Evolutionary conservation across 2,113 vertebrate genomes (phyloP).

Genomic region (Neolamprologus cancellatus): DNA sequence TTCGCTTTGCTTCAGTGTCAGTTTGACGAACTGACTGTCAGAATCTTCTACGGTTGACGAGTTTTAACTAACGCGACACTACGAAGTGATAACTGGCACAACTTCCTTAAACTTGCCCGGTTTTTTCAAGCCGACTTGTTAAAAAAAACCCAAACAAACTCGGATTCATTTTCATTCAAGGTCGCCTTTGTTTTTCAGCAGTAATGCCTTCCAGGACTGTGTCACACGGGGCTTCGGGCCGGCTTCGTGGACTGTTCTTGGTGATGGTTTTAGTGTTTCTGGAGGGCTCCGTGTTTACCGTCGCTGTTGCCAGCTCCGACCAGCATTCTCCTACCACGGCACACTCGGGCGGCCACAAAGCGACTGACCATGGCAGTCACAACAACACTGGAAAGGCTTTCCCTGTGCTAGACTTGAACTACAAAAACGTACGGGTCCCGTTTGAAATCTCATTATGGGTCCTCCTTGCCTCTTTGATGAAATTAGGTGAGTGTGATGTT

Average conservation of each 20-base stretch:
- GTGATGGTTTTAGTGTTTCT: conserved; percentile 37
- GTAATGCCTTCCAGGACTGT: conserved; percentile 7
- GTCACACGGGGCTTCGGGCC: neutral
- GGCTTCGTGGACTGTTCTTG: conserved; percentile 27
- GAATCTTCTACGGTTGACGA: neutral
- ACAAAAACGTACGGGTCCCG: conserved; percentile 70
- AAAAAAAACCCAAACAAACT: neutral
- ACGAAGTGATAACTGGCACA: neutral
- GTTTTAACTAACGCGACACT: neutral
- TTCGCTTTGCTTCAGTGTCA: neutral
- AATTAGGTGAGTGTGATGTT: conserved; percentile 80
- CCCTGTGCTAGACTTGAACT: conserved; percentile 85
- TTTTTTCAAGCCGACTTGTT: neutral
- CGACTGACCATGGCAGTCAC: neutral
- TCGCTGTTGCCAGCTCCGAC: conserved; percentile 44
- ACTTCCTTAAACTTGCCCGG: conserved; percentile 15
- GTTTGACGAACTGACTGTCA: neutral
- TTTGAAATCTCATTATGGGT: conserved; percentile 93
- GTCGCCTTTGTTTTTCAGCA: neutral
- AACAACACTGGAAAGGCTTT: conserved; percentile 75
- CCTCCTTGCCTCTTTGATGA: conserved; percentile 92
- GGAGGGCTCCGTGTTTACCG: conserved; percentile 18
- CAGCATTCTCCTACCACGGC: neutral
- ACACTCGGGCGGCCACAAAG: neutral
- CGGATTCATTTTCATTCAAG: neutral